These are phyloP conservation scores for Thunnus albacares DNA, from an alignment of 2,797 vertebrate species.

Conservation along the genomic window DNA sequence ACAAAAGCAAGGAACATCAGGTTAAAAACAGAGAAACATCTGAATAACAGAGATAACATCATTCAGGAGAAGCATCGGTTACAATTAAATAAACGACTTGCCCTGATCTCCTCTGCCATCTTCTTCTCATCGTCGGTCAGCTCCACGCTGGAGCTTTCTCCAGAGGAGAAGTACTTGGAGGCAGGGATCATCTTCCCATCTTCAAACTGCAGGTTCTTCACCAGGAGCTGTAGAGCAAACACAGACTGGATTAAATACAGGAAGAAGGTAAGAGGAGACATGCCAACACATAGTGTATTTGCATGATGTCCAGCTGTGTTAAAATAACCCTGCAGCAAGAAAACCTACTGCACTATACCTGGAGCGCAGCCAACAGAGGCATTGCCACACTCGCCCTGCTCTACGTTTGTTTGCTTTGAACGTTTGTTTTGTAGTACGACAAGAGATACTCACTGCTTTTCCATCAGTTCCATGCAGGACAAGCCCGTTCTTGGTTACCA, in stretches of 20 bases:
- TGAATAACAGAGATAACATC: background rate
- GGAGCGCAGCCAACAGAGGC: background rate
- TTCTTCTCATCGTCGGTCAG: conserved; percentile 91
- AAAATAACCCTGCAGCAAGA: background rate
- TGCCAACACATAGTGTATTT: background rate
- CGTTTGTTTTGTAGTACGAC: conserved; percentile 25
- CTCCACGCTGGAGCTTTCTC: conserved; percentile 88
- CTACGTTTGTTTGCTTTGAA: conserved; percentile 1
- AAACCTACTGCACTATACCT: background rate
- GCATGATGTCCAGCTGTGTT: background rate
- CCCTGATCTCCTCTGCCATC: conserved; percentile 92
- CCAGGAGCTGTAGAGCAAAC: conserved; percentile 86
- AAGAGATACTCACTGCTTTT: conserved; percentile 89
- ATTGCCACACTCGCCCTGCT: background rate
- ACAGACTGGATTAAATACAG: background rate
- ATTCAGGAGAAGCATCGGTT: too few relatives aligned
- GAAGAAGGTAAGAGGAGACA: background rate
- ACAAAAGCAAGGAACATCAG: background rate
- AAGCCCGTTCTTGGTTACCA: conserved; percentile 93
- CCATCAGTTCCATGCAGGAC: conserved; percentile 92
- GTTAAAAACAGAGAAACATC: background rate
- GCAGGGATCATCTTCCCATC: conserved; percentile 97
- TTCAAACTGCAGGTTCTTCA: conserved; percentile 95
- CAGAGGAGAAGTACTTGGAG: conserved; percentile 92
- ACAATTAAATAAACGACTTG: conserved; percentile 46